Percentiles rank a stretch among this genome's conserved stretches.
These are phyloP conservation scores for Oscheius sp. DNA, from an alignment of 2,888 invertebrate species.

Conservation along the genomic window DNA sequence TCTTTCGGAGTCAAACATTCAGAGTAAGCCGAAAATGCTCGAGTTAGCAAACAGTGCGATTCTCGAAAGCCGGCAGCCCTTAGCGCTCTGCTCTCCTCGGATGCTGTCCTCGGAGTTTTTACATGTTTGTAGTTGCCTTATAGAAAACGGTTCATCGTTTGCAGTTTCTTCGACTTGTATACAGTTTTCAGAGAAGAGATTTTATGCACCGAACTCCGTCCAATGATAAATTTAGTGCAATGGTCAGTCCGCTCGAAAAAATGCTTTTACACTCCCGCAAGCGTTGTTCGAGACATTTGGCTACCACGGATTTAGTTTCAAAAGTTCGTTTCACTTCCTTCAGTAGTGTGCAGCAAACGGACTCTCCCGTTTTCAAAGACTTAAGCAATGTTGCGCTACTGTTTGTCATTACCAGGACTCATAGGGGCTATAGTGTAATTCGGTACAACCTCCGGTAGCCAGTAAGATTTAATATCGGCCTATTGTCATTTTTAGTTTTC, in stretches of 20 bases:
- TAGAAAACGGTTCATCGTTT: not conserved
- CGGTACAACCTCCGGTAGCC: too few species aligned
- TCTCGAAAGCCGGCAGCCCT: slow-evolving; percentile 38
- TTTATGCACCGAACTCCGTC: not conserved
- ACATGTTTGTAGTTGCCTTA: slow-evolving; percentile 2
- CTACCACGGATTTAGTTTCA: slow-evolving; percentile 19
- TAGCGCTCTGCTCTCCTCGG: slow-evolving; percentile 31
- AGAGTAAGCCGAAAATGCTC: slow-evolving; percentile 37
- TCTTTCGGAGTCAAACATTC: slow-evolving; percentile 36
- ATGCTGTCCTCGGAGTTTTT: slow-evolving; percentile 25
- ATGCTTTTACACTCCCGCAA: slow-evolving; percentile 1
- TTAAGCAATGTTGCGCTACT: too few species aligned
- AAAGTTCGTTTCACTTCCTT: slow-evolving; percentile 1
- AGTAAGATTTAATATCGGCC: too few species aligned
- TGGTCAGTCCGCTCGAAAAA: slow-evolving; percentile 15
- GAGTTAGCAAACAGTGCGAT: slow-evolving; percentile 36
- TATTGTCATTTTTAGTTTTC: too few species aligned
- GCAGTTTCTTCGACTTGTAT: not conserved
- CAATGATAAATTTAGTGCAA: slow-evolving; percentile 1
- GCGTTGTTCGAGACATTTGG: slow-evolving; percentile 24
- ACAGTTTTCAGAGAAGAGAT: too few species aligned
- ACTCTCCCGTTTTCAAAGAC: too few species aligned
- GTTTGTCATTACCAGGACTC: too few species aligned
- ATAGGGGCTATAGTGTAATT: too few species aligned
- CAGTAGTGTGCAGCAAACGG: too few species aligned